Evolutionary conservation across 2,797 vertebrate species (phyloP).

Genomic region (Podargus strigoides): DNA sequence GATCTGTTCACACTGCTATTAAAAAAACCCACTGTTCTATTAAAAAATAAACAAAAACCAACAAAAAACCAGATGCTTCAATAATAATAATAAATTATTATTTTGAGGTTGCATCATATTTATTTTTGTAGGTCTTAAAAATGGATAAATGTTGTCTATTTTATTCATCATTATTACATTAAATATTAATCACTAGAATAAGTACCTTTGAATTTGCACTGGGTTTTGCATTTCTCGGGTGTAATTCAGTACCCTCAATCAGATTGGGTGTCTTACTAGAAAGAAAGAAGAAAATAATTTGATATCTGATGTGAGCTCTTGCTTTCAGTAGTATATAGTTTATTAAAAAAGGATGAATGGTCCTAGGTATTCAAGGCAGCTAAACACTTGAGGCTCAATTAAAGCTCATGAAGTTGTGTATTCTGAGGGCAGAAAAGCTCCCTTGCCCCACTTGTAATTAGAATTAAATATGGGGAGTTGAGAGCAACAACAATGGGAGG

Average conservation of each 20-base stretch:
- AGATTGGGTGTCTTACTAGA: not conserved
- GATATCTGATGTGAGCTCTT: not conserved
- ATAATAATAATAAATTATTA: not conserved
- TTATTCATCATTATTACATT: not conserved
- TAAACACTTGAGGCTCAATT: not conserved
- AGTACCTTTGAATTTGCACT: not conserved
- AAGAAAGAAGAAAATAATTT: constrained; percentile 29
- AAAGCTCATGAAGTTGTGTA: not conserved
- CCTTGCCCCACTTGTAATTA: not conserved
- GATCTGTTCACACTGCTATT: not conserved
- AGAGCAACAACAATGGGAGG: not conserved
- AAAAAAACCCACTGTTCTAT: not conserved
- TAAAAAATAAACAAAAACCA: not conserved
- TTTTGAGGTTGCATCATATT: not conserved
- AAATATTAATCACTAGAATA: not conserved
- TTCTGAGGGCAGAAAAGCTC: not conserved
- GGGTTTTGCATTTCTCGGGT: not conserved
- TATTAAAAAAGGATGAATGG: constrained; percentile 33
- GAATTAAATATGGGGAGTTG: not conserved
- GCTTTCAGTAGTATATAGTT: constrained; percentile 21
- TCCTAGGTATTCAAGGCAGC: not conserved
- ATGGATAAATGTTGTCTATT: not conserved
- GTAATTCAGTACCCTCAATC: not conserved
- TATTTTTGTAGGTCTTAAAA: not conserved
- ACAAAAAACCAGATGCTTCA: not conserved